These are phyloP conservation scores for Tetrapedia diversipes DNA, from an alignment of 2,888 invertebrate genomes.

Conservation along the genomic window DNA sequence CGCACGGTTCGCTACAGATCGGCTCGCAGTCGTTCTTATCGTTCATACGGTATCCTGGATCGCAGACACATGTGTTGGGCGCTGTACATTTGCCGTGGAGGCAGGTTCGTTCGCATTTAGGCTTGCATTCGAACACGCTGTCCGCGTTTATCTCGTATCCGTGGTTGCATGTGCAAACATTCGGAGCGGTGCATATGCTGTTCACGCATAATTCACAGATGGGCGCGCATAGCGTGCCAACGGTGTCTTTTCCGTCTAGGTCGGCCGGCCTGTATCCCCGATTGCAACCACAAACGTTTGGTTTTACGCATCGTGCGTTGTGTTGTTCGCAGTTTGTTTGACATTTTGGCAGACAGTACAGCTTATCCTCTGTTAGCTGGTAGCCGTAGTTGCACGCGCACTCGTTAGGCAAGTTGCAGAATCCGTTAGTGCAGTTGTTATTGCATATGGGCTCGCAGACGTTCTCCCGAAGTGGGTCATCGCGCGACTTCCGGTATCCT, in stretches of 20 bases:
- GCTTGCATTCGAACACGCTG: conserved; percentile 82
- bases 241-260: conserved; percentile 60
- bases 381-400: conserved; percentile 37
- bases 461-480: neutral
- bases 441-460: conserved; percentile 42
- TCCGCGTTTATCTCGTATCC: conserved; percentile 54
- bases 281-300: conserved; percentile 33
- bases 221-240: conserved; percentile 58
- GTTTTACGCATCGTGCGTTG: conserved; percentile 24
- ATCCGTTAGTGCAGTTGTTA: conserved; percentile 17
- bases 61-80: conserved; percentile 85
- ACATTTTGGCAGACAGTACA: conserved; percentile 39
- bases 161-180: conserved; percentile 78
- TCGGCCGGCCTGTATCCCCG: conserved; percentile 33
- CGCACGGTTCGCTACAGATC: conserved; percentile 77
- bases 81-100: conserved; percentile 64
- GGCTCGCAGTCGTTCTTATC: conserved; percentile 78
- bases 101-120: conserved; percentile 85
- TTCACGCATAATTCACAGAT: conserved; percentile 81
- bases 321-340: conserved; percentile 9
- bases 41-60: conserved; percentile 80
- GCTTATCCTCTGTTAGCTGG: neutral
- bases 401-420: conserved; percentile 23
- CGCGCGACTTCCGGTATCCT: conserved; percentile 81
- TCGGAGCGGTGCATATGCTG: conserved; percentile 83